Base-by-base conservation (phyloP, 1,140 invertebrate species). In the Drosophila miranda region DNA sequence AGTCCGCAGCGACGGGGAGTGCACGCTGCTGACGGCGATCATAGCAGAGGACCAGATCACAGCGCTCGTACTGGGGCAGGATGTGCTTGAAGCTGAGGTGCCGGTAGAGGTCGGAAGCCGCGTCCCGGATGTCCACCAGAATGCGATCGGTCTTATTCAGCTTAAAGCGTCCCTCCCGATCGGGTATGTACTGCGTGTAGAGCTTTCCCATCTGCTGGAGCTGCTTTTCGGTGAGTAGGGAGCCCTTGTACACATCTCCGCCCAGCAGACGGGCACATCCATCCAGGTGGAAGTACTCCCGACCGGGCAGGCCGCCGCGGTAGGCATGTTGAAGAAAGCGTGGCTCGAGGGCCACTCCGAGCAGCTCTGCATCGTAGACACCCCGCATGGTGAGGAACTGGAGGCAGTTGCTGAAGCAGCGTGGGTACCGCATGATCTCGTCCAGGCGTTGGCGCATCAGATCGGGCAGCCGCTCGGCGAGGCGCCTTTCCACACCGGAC, bases 281-380 rank as follows among this genome's bases (percentile, higher is more conserved):
- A 49, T 94, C 92, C 21, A 95, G 72, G n/a, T 91, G 86, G 11
- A 93, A 91, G 45, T 93, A 90, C 77, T 94, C 92, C 8, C 92
- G 77, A 0, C 89, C 88, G 0, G 79, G 67, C 19, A 84, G 9
- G 0, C 70, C 55, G 34, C 80, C 89, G 13, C 83, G 72, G 72
- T 92, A 93, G 9, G 82, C 66, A 2, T 88, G 78, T 2, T 80
- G 62, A n/a, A 93, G 51, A 67, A 91, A 93, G 14, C 91, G 80
- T 6, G 74, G 73, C 48, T 92, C 74, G 41, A 94, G 74, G 2
- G 91, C 66, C 13, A 72, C 73, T 50, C 86, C 68, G 30, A 94
- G 90, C 6, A 94, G 78, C 75, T 94, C 91, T n/a, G 90, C 53
- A 9, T 92, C 91, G 73, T 92, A 93, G 16, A 93, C 88, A 30